Evolutionary conservation across 2,888 invertebrate genomes (phyloP).

Genomic region (Amphipyra tragopoginis): DNA sequence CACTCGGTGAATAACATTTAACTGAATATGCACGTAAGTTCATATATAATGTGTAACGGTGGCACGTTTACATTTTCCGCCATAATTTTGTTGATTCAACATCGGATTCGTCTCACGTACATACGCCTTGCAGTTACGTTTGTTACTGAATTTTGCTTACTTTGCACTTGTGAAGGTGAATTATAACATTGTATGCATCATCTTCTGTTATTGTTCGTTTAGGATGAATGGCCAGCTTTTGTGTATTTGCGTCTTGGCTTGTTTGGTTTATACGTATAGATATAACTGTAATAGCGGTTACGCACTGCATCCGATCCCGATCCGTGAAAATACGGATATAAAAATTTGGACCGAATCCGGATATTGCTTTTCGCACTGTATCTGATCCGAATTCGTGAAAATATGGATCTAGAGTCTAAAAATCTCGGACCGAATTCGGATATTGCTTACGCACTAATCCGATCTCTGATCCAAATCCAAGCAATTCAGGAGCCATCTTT

Average conservation of each 20-base stretch:
- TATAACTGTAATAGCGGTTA: too few relatives aligned
- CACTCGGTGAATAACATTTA: slow-evolving; percentile 51
- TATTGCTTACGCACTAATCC: too few relatives aligned
- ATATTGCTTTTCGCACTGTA: too few relatives aligned
- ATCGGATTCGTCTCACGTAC: slow-evolving; percentile 84
- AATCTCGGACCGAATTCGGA: too few relatives aligned
- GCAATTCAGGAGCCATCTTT: too few relatives aligned
- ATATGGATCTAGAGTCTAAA: too few relatives aligned
- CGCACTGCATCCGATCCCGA: too few relatives aligned
- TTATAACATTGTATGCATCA: slow-evolving; percentile 35
- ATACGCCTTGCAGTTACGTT: slow-evolving; percentile 62
- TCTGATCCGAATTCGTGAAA: too few relatives aligned
- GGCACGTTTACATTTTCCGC: slow-evolving; percentile 79
- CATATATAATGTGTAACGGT: slow-evolving; percentile 52
- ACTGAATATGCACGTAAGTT: slow-evolving; percentile 55
- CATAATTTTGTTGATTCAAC: slow-evolving; percentile 84
- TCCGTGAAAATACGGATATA: too few relatives aligned
- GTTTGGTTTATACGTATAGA: too few relatives aligned
- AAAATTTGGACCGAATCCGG: too few relatives aligned
- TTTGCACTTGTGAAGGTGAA: slow-evolving; percentile 53
- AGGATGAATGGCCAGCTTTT: slow-evolving; percentile 1
- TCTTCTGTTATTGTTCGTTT: slow-evolving; percentile 23
- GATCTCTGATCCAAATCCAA: too few relatives aligned
- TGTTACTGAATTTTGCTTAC: slow-evolving; percentile 58
- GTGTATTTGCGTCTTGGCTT: background rate